These are phyloP conservation scores for Oreotragus oreotragus DNA, from an alignment of 2,113 vertebrate genomes.

Conservation along the genomic window DNA sequence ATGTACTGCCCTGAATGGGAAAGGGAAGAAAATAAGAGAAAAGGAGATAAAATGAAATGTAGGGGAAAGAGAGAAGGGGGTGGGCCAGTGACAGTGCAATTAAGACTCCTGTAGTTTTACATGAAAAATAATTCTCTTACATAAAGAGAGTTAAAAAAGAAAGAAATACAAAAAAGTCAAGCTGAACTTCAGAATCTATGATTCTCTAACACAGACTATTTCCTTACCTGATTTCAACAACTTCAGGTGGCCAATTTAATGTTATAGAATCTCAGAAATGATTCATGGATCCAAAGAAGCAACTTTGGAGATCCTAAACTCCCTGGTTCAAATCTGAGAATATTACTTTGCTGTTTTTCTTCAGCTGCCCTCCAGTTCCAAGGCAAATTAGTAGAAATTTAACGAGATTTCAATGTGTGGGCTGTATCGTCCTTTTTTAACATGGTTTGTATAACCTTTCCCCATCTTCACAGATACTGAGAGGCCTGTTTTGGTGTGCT, in stretches of 20 bases:
- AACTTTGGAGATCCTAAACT: neutral
- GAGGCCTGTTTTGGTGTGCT: neutral
- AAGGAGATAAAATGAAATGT: neutral
- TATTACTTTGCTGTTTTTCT: constrained; percentile 5
- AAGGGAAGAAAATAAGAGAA: neutral
- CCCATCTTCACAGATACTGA: neutral
- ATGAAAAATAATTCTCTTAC: constrained; percentile 18
- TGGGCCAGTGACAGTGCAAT: neutral
- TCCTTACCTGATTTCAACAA: neutral
- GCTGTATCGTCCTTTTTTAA: neutral
- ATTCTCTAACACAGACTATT: neutral
- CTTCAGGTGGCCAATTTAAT: neutral
- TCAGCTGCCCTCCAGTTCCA: neutral
- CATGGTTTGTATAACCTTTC: neutral
- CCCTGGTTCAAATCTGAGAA: neutral
- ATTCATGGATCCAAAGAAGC: neutral
- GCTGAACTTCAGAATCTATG: constrained; percentile 1
- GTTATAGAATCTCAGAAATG: neutral
- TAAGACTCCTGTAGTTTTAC: constrained; percentile 11
- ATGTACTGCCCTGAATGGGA: neutral
- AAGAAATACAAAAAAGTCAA: neutral
- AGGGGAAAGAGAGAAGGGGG: neutral
- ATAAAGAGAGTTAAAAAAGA: neutral
- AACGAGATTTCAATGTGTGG: neutral
- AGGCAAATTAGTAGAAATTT: constrained; percentile 13